Evolutionary conservation across 2,888 invertebrate genomes (phyloP).

Genomic region (Lacanobia wlatinum): DNA sequence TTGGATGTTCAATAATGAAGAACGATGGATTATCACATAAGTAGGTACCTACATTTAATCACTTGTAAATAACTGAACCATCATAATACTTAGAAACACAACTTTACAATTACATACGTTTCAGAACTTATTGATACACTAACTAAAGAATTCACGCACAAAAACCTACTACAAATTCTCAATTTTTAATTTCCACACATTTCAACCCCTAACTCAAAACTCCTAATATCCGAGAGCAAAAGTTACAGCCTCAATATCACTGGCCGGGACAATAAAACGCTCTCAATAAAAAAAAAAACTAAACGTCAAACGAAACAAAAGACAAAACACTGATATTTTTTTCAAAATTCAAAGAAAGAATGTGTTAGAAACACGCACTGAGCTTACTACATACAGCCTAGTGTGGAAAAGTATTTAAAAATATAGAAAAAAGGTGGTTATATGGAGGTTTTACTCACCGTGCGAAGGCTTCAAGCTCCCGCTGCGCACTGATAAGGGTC

Average conservation of each 20-base stretch:
- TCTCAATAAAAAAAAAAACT: slow-evolving; percentile 25
- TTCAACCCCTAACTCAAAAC: slow-evolving; percentile 36
- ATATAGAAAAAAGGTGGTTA: slow-evolving; percentile 1
- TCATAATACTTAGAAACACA: neutral
- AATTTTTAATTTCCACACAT: slow-evolving; percentile 4
- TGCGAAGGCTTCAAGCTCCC: slow-evolving; percentile 61
- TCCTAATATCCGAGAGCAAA: slow-evolving; percentile 41
- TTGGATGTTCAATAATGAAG: neutral
- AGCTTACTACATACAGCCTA: slow-evolving; percentile 34
- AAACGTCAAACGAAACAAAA: slow-evolving; percentile 34
- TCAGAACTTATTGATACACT: neutral
- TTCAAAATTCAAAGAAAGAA: slow-evolving; percentile 25
- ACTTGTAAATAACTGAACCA: neutral
- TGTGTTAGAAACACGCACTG: neutral
- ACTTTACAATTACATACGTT: neutral
- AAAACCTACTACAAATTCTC: neutral
- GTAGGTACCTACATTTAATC: neutral
- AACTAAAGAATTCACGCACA: neutral
- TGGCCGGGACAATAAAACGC: slow-evolving; percentile 22
- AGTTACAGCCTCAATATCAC: slow-evolving; percentile 43
- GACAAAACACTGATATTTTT: neutral
- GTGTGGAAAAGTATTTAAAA: slow-evolving; percentile 11
- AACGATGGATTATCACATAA: too few species aligned
- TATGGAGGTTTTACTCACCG: slow-evolving; percentile 57
- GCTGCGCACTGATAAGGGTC: slow-evolving; percentile 68